phyloP scores from a whole-genome alignment of 1,140 invertebrate genomes.

The Rhopalosiphum maidis region DNA sequence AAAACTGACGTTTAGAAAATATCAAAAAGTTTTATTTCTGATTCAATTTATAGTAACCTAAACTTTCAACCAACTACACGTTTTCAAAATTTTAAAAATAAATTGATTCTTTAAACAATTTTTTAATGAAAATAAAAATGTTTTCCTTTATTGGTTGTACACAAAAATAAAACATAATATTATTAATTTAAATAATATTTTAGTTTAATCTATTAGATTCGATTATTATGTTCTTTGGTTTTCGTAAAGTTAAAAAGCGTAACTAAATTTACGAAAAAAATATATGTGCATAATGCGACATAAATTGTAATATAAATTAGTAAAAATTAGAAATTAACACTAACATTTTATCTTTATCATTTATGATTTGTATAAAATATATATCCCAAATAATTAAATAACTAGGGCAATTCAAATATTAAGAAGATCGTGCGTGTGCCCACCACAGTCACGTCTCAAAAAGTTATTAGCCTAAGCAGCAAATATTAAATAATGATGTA shows the following conservation, averaged over 20 bases:
- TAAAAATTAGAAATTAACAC: not conserved
- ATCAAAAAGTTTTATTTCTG: conserved; percentile 22
- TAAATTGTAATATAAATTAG: not conserved
- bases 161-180: not conserved
- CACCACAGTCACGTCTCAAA: not conserved
- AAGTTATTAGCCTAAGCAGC: not conserved
- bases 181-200: not conserved
- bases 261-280: not conserved
- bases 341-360: not conserved
- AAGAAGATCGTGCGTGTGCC: not conserved
- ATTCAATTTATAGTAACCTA: not conserved
- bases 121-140: not conserved
- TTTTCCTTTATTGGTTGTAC: not conserved
- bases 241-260: not conserved
- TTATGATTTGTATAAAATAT: not conserved
- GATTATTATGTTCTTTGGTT: not conserved
- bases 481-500: not conserved
- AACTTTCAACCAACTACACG: not conserved
- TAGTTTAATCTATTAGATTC: not conserved
- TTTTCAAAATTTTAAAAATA: not conserved
- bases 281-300: not conserved
- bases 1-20: not conserved
- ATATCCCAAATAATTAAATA: not conserved
- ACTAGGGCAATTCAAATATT: not conserved
- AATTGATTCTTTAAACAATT: not conserved